Conservation (phyloP, 1,140 invertebrate genomes). For the Aricia agestis region DNA sequence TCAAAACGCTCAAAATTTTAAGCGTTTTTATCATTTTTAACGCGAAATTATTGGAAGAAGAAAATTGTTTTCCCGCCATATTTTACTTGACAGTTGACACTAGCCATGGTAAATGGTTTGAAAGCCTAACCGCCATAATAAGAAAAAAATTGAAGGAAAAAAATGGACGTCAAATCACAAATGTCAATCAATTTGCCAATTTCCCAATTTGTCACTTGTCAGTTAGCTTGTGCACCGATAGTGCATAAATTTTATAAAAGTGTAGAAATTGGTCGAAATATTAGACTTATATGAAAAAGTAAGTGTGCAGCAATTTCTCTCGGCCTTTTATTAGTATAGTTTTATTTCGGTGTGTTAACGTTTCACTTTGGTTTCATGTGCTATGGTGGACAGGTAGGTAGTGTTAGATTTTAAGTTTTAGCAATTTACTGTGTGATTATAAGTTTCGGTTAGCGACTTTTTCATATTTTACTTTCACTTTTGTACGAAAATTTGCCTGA, state of each 20-base stretch:
- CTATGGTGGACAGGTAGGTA: conserved; percentile 7
- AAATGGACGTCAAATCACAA: not conserved
- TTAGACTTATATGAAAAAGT: conserved; percentile 6
- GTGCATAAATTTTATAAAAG: not conserved
- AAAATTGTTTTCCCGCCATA: too few relatives aligned
- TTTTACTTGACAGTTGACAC: too few relatives aligned
- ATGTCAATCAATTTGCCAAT: not conserved
- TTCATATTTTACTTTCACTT: conserved; percentile 39
- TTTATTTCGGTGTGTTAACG: not conserved
- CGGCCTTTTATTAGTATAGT: not conserved
- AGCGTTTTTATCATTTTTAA: too few relatives aligned
- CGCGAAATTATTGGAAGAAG: too few relatives aligned
- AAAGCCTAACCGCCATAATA: too few relatives aligned
- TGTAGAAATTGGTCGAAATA: not conserved
- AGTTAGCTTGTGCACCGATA: not conserved
- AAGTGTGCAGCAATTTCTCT: not conserved
- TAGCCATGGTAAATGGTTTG: too few relatives aligned
- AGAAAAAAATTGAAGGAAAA: too few relatives aligned
- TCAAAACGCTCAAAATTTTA: too few relatives aligned
- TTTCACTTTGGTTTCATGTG: not conserved
- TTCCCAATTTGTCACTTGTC: not conserved
- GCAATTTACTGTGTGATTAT: conserved; percentile 2
- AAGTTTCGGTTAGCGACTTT: conserved; percentile 30
- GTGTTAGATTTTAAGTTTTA: not conserved
- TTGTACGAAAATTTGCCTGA: conserved; percentile 17